These are phyloP conservation scores for Morone chrysops DNA, from an alignment of 2,113 vertebrate genomes.

Conservation along the genomic window DNA sequence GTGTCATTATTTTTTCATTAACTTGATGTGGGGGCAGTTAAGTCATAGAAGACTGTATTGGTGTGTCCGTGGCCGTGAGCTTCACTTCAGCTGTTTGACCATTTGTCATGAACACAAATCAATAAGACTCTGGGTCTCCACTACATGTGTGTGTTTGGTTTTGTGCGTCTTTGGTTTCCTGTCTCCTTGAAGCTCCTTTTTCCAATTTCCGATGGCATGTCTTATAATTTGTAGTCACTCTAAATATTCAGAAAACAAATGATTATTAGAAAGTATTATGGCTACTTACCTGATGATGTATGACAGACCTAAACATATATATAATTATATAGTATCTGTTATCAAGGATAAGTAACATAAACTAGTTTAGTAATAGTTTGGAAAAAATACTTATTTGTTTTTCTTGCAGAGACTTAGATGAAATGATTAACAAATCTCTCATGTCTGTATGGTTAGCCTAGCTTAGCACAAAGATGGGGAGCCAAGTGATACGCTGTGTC, in stretches of 20 bases:
- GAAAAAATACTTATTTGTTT: background rate
- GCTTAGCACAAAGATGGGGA: background rate
- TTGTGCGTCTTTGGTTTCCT: conserved; percentile 28
- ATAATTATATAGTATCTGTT: background rate
- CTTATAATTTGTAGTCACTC: background rate
- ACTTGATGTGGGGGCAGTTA: background rate
- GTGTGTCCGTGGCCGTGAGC: background rate
- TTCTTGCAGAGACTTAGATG: background rate
- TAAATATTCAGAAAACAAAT: background rate
- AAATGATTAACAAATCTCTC: background rate
- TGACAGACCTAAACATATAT: background rate
- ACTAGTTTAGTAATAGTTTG: background rate
- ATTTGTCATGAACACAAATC: conserved; percentile 64
- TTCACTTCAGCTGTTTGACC: background rate
- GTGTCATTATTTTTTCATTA: background rate
- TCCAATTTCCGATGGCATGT: background rate
- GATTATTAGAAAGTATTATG: background rate
- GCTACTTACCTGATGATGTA: background rate
- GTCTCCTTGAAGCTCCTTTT: conserved; percentile 18
- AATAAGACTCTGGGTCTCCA: conserved; percentile 51
- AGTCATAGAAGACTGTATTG: background rate
- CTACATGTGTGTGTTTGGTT: conserved; percentile 21
- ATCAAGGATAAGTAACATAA: background rate
- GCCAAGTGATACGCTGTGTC: background rate
- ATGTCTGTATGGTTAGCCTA: background rate